Conservation (phyloP, 1,140 invertebrate genomes). For the Ceratina australensis region DNA sequence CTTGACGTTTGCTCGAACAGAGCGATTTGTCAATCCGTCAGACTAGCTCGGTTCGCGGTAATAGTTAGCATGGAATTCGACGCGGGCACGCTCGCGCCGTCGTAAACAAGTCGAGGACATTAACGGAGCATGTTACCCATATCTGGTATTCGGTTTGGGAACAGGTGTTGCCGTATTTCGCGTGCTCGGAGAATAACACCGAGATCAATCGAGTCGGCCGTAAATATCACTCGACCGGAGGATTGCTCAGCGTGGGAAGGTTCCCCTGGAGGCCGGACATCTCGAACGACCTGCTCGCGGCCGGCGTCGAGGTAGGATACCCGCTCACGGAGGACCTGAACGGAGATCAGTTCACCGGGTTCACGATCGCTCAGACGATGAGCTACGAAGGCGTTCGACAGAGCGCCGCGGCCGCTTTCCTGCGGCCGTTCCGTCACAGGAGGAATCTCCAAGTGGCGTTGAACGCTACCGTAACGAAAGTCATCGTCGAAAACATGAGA, state of each 20-base stretch:
- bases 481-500: constrained; percentile 81
- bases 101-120: no score
- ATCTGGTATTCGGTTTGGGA: no score
- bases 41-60: constrained; percentile 7
- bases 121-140: no score
- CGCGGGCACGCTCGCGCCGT: background rate
- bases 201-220: constrained; percentile 74
- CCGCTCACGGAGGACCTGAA: constrained; percentile 81
- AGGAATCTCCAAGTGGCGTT: constrained; percentile 86
- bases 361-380: constrained; percentile 80
- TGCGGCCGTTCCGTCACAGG: constrained; percentile 81
- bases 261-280: constrained; percentile 79
- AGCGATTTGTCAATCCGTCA: constrained; percentile 33
- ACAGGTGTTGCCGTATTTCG: constrained; percentile 81
- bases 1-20: constrained; percentile 2
- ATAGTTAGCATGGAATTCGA: background rate
- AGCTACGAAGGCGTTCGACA: constrained; percentile 83
- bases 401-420: constrained; percentile 84
- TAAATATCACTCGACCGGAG: constrained; percentile 73
- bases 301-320: constrained; percentile 80
- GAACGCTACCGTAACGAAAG: constrained; percentile 84
- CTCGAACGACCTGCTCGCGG: constrained; percentile 80
- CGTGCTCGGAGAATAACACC: constrained; percentile 79
- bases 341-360: constrained; percentile 78
- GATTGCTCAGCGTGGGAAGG: constrained; percentile 75